Conservation (phyloP, 1,140 invertebrate genomes). For the Eubasilissa regina region DNA sequence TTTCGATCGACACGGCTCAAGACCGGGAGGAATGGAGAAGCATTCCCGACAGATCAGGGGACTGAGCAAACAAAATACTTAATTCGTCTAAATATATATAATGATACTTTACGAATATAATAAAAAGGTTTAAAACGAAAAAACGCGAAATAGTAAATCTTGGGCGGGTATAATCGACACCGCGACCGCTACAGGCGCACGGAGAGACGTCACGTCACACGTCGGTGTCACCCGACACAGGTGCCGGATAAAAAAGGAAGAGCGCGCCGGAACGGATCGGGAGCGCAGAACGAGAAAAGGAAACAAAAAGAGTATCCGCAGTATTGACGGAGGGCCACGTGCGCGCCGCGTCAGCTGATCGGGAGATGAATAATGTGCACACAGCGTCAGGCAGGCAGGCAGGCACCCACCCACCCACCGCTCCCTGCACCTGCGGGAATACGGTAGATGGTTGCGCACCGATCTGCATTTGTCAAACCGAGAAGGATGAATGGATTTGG, state of each 20-base stretch:
- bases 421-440: not conserved
- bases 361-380: slow-evolving; percentile 26
- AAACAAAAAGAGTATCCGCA: slow-evolving; percentile 26
- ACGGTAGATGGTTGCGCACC: slow-evolving; percentile 17
- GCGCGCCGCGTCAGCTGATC: slow-evolving; percentile 31
- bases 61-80: too few relatives aligned
- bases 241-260: slow-evolving; percentile 31
- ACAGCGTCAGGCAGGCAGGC: too few relatives aligned
- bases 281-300: slow-evolving; percentile 7
- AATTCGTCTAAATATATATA: too few relatives aligned
- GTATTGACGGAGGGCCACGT: slow-evolving; percentile 30
- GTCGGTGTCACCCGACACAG: slow-evolving; percentile 9
- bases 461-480: not conserved
- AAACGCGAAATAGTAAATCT: not conserved
- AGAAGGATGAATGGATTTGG: slow-evolving; percentile 39
- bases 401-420: not conserved
- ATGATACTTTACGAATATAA: too few relatives aligned
- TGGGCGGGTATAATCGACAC: not conserved
- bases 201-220: not conserved
- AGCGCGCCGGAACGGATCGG: slow-evolving; percentile 14
- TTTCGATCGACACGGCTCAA: too few relatives aligned
- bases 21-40: too few relatives aligned
- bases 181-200: not conserved
- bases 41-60: too few relatives aligned
- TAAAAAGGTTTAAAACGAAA: too few relatives aligned